Evolutionary conservation across 1,140 invertebrate genomes (phyloP).

Genomic region (Drosophila grimshawi): DNA sequence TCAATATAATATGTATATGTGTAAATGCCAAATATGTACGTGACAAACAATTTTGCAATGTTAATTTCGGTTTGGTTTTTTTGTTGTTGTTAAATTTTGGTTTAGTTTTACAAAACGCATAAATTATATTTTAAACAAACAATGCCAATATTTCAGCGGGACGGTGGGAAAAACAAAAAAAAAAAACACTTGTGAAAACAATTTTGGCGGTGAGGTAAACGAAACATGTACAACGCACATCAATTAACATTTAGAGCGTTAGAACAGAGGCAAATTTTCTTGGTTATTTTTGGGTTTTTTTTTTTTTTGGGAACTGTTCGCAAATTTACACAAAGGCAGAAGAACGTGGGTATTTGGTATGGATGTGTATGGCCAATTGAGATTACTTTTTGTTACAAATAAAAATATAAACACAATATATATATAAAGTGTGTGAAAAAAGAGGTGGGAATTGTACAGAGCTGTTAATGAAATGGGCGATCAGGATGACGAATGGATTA

Average conservation of each 20-base stretch:
- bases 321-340: constrained; percentile 61
- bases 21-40: constrained; percentile 13
- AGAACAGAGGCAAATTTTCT: constrained; percentile 57
- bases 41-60: constrained; percentile 36
- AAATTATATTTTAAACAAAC: constrained; percentile 32
- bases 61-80: neutral
- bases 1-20: constrained; percentile 15
- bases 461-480: neutral
- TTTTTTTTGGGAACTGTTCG: constrained; percentile 13
- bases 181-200: constrained; percentile 23
- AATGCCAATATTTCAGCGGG: constrained; percentile 13
- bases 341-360: constrained; percentile 11
- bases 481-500: neutral
- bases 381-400: constrained; percentile 9
- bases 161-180: neutral
- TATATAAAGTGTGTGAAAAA: constrained; percentile 10
- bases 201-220: constrained; percentile 51
- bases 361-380: constrained; percentile 13
- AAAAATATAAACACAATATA: neutral
- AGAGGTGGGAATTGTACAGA: constrained; percentile 50
- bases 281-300: constrained; percentile 18
- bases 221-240: constrained; percentile 74
- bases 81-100: neutral
- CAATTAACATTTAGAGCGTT: constrained; percentile 80
- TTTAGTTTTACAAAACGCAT: too few relatives aligned